phyloP scores from a whole-genome alignment of 2,797 vertebrate species.

The Tamandua tetradactyla region DNA sequence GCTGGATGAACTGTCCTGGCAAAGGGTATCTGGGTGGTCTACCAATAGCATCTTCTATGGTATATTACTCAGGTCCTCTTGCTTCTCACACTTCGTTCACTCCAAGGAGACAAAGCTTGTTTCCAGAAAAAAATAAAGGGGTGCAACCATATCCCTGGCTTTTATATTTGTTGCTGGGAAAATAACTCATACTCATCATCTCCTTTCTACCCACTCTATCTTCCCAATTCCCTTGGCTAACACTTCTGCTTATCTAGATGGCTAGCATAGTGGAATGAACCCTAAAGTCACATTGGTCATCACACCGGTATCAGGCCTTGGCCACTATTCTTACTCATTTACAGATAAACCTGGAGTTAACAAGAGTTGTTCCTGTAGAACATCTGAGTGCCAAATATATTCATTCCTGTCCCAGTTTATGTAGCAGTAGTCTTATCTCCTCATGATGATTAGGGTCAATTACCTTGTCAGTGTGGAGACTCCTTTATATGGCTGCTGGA shows the following conservation, averaged over 20 bases:
- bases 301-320: background rate
- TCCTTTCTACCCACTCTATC: background rate
- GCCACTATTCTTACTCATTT: background rate
- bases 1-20: background rate
- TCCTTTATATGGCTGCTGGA: background rate
- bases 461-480: background rate
- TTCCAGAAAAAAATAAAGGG: background rate
- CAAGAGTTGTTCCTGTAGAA: background rate
- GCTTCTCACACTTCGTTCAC: background rate
- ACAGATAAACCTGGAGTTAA: background rate
- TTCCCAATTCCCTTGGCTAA: background rate
- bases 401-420: background rate
- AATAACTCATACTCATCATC: background rate
- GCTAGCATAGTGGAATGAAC: background rate
- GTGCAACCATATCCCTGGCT: fast-evolving
- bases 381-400: background rate
- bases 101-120: background rate
- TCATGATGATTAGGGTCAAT: background rate
- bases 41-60: background rate
- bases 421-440: background rate
- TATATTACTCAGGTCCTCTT: background rate
- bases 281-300: background rate
- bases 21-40: background rate
- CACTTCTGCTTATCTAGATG: background rate
- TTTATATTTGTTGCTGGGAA: background rate